Percentiles rank a stretch among this genome's conserved stretches.
phyloP scores from a whole-genome alignment of 2,888 invertebrate genomes.

The Melanchra persicariae region DNA sequence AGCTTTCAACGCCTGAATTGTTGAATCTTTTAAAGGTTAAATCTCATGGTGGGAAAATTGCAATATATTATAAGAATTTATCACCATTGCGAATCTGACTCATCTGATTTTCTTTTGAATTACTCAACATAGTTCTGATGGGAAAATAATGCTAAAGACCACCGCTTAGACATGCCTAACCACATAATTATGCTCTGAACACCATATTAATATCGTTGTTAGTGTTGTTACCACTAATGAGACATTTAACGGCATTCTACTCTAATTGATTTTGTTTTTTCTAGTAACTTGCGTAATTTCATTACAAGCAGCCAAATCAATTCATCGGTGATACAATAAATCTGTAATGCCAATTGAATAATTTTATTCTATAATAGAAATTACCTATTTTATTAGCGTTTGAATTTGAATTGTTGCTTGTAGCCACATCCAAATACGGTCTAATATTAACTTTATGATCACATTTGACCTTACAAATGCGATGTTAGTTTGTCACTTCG shows the following conservation, averaged over 20 bases:
- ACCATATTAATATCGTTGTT: constrained; percentile 54
- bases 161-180: constrained; percentile 56
- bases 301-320: constrained; percentile 19
- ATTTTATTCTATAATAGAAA: not conserved
- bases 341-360: constrained; percentile 12
- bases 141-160: constrained; percentile 64
- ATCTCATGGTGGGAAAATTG: constrained; percentile 62
- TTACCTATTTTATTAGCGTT: constrained; percentile 4
- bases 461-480: constrained; percentile 51
- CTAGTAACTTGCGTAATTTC: constrained; percentile 23
- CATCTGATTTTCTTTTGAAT: constrained; percentile 66
- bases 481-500: constrained; percentile 34
- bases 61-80: constrained; percentile 42
- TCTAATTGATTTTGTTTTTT: constrained; percentile 34
- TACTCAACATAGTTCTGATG: constrained; percentile 69
- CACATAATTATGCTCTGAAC: constrained; percentile 69
- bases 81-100: constrained; percentile 57
- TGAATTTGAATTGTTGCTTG: not conserved
- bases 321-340: constrained; percentile 24
- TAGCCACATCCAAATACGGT: constrained; percentile 21
- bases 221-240: constrained; percentile 59
- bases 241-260: constrained; percentile 62
- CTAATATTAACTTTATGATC: constrained; percentile 31
- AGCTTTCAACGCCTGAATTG: too few species aligned
- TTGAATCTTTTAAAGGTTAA: constrained; percentile 29